Evolutionary conservation across 1,140 invertebrate genomes (phyloP), one percentile per base, ranked within the genome.

Genomic region (Pantala flavescens): DNA sequence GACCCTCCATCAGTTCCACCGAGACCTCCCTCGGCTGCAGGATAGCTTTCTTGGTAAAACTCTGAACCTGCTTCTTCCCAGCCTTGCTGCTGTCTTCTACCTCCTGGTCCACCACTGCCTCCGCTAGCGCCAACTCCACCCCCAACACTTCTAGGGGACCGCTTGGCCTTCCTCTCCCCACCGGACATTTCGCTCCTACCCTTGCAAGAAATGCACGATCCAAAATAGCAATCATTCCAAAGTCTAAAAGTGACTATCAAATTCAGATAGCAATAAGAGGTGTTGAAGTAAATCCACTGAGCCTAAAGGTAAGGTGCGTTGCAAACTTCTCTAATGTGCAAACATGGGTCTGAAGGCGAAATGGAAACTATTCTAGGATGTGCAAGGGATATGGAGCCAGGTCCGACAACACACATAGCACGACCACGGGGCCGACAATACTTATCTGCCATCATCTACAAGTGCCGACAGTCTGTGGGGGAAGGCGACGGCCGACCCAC

Each of bases 1-100:
- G 71, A 23, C 23, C 36, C 71, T 24, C 23, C 23, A 42, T 72
- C 36, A 42, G 16, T 23, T 42, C 23, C 36, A 19, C 23, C 23
- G 71, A 42, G 23, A 72, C 23, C 23, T 24, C 23, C 71, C 16
- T 24, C 23, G 23, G 71, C 71, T 0, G 87, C 89, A 0, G 91
- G 91, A 83, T 93, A 94, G 78, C 90, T 87, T 82, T 93, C 92
- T 80, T 93, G 90, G 83, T 93, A 93, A 84, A 94, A 94, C 83
- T 94, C 92, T 10, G 87, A 88, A 0, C 91, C 91, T 28, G 92
- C 92, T 81, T 93, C 91, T 84, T 93, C 92, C 92, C 92, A 93
- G 7, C 85, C 43, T 84, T 82, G 42, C 82, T 79, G 75, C 83
- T 84, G 71, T 85, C 82, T 77, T 88, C 87, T 78, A 86, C 87